Evolutionary conservation across 1,140 invertebrate species (phyloP), one percentile per base, ranked within the genome.

Genomic region (Dolichoris vasculosae): DNA sequence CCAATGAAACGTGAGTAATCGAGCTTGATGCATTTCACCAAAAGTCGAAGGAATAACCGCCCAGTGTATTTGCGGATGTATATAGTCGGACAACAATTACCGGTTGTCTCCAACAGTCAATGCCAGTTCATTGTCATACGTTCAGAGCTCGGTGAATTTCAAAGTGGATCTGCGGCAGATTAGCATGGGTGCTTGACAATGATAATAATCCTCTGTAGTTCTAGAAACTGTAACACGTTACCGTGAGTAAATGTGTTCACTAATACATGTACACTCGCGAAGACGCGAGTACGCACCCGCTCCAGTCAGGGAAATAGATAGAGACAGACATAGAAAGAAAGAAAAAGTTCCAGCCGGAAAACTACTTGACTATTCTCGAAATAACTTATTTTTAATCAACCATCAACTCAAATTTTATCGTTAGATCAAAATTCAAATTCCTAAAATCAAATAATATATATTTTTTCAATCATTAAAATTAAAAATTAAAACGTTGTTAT

Each of bases 141-240:
- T 59, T 76, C n/a, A 11, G 51, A 43, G 35, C 55, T 38, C 40
- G 51, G 26, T n/a, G 51, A 32, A 67, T 84, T 83, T 84, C 82
- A 84, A 84, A 84, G 82, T 17, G 75, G 43, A 84, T 84, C 51
- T 20, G 43, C 59, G 59, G 23, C 43, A 83, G 63, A 87, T 87
- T 89, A 87, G 82, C 82, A 32, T 78, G 87, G 63, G 76, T 38
- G 82, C 85, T 86, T 84, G 75, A 71, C 71, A 78, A 71, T 71
- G 71, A 84, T 87, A 87, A 88, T 88, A 87, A 88, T 86, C 71
- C 84, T 64, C 59, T 76, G 73, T 79, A 73, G 32, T 51, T 67
- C 79, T 67, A n/a, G 20, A 43, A 59, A 26, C 55, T 59, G 2
- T 26, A 59, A 59, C 55, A 2, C 13, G 55, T 13, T 59, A 59